A percentile compares a stretch with the other conserved stretches of the same genome.
Evolutionary conservation across 2,888 invertebrate species (phyloP).

Genomic region (Aspidiotus destructor): DNA sequence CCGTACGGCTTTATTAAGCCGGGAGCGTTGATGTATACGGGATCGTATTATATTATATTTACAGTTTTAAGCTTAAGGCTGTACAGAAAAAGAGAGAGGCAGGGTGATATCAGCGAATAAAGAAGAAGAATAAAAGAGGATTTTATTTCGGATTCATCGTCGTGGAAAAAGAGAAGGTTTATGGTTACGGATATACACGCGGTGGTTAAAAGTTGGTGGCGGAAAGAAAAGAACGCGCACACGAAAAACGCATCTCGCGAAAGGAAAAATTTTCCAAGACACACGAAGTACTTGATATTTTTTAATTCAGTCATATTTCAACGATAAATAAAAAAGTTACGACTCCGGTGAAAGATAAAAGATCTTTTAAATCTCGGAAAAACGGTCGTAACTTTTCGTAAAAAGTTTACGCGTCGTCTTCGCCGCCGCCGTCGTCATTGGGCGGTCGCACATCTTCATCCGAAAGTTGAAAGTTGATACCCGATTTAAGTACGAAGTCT

Average conservation of each 20-base stretch:
- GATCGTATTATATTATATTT: background rate
- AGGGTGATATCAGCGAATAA: background rate
- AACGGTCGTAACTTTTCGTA: constrained; percentile 23
- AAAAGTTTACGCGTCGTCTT: constrained; percentile 5
- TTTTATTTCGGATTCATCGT: background rate
- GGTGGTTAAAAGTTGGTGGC: too few relatives aligned
- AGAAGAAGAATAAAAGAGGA: background rate
- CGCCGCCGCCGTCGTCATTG: background rate
- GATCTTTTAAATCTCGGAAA: constrained; percentile 27
- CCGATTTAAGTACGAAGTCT: constrained; percentile 17
- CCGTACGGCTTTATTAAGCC: background rate
- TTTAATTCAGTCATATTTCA: constrained; percentile 14
- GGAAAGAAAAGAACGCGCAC: too few relatives aligned
- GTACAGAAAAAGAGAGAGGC: background rate
- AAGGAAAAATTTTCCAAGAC: constrained; percentile 1
- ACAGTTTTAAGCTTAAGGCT: background rate
- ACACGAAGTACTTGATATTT: background rate
- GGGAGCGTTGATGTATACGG: background rate
- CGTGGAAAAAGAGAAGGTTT: too few relatives aligned
- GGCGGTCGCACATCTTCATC: constrained; percentile 8
- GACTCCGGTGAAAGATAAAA: constrained; percentile 24
- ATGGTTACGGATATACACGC: too few relatives aligned
- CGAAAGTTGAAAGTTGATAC: constrained; percentile 29
- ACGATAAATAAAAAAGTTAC: constrained; percentile 31
- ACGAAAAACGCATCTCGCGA: background rate